Percentiles rank a stretch among this genome's conserved stretches.
Evolutionary conservation across 2,113 vertebrate genomes (phyloP).

Genomic region (Hippopotamus amphibius): DNA sequence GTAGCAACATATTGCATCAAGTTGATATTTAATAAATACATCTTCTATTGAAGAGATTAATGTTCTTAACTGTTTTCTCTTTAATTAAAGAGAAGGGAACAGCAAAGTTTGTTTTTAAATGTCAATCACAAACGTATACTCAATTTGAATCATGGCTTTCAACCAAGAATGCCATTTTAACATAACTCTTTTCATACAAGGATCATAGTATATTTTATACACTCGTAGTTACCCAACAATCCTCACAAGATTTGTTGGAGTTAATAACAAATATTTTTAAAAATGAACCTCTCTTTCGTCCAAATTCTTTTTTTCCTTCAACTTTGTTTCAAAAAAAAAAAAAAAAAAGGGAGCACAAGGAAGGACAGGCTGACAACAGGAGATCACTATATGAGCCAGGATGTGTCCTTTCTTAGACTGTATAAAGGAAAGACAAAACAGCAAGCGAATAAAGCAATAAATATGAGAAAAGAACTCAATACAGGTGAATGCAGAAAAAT

Average conservation of each 20-base stretch:
- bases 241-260: background rate
- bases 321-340: slow-evolving; percentile 14
- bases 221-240: slow-evolving; percentile 38
- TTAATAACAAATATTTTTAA: slow-evolving; percentile 24
- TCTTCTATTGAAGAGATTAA: background rate
- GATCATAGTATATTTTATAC: background rate
- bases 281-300: slow-evolving; percentile 14
- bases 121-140: background rate
- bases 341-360: background rate
- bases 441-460: background rate
- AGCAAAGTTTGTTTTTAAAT: background rate
- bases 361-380: background rate
- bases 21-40: background rate
- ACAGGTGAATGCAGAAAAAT: background rate
- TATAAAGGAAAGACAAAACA: background rate
- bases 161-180: background rate
- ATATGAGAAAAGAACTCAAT: background rate
- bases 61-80: background rate
- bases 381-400: background rate
- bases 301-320: slow-evolving; percentile 40
- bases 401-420: background rate
- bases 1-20: slow-evolving; percentile 28
- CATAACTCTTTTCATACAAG: background rate
- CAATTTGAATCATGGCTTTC: slow-evolving; percentile 30
- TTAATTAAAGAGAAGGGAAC: slow-evolving; percentile 42